Percentiles rank a stretch among this genome's conserved stretches.
Evolutionary conservation across 2,113 vertebrate species (phyloP).

Genomic region (Rhagologus leucostigma): DNA sequence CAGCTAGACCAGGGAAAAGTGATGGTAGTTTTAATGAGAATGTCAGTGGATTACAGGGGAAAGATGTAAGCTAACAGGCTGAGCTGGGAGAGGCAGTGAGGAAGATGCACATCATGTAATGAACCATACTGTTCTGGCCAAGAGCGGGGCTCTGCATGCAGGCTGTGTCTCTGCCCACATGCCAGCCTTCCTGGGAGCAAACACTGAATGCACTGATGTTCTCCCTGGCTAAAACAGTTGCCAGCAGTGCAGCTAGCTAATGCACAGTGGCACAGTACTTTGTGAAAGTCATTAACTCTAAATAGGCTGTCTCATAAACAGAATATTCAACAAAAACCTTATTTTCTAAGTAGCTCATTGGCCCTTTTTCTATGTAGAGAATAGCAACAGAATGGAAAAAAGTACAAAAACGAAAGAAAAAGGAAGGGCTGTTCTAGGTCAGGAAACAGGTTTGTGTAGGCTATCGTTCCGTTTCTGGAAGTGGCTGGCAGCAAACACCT

Average conservation of each 20-base stretch:
- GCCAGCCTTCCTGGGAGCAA: neutral
- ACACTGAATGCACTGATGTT: neutral
- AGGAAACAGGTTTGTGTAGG: neutral
- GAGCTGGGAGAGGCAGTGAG: neutral
- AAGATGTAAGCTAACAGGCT: neutral
- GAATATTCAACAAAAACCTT: neutral
- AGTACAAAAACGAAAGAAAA: neutral
- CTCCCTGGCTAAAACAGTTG: neutral
- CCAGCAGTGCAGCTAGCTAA: neutral
- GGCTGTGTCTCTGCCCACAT: neutral
- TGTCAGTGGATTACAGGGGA: neutral
- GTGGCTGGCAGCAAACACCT: neutral
- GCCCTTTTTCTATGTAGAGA: neutral
- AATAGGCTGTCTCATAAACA: neutral
- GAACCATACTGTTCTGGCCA: neutral
- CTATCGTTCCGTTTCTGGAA: neutral
- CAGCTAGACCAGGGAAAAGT: neutral
- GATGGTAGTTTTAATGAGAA: slow-evolving; percentile 2
- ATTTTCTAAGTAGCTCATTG: neutral
- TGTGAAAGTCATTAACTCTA: neutral
- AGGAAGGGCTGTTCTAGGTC: neutral
- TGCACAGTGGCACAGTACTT: neutral
- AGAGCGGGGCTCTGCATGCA: neutral
- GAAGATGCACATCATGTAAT: slow-evolving; percentile 48
- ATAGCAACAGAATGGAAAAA: neutral